A percentile compares a stretch with the other conserved stretches of the same genome.
Evolutionary conservation across 2,888 invertebrate species (phyloP).

Genomic region (Glyphotaelius pellucidus): DNA sequence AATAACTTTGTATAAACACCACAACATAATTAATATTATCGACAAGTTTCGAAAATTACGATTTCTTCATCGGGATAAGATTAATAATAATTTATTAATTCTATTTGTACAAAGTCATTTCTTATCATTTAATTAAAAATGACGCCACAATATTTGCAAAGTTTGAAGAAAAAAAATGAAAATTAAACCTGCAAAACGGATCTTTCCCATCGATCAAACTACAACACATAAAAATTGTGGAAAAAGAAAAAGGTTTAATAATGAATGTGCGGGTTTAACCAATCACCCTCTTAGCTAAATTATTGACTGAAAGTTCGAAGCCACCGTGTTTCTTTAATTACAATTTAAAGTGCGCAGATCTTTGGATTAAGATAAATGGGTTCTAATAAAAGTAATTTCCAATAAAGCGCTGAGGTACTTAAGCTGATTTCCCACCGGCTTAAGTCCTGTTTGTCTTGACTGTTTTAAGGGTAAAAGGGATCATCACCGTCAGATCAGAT

Average conservation of each 20-base stretch:
- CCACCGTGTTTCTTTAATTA: background rate
- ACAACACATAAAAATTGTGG: background rate
- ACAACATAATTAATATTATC: no score
- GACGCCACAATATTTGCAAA: no score
- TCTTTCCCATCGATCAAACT: background rate
- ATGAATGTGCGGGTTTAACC: background rate
- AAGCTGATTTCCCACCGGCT: background rate
- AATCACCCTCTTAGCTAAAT: background rate
- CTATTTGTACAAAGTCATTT: no score
- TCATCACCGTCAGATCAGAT: slow-evolving; percentile 16
- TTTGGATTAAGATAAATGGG: background rate
- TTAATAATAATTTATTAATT: no score
- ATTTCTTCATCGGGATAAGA: no score
- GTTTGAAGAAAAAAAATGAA: no score
- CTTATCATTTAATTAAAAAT: no score
- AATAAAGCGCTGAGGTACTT: background rate
- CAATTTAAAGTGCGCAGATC: background rate
- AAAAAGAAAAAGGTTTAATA: background rate
- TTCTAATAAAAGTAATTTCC: background rate
- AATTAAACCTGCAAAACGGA: background rate
- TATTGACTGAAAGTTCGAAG: background rate
- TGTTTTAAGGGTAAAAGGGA: slow-evolving; percentile 31
- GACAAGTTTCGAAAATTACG: no score
- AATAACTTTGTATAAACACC: no score
- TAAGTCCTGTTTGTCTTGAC: background rate